Conservation (phyloP, 1,140 invertebrate genomes). For the Hormaphis cornu region DNA sequence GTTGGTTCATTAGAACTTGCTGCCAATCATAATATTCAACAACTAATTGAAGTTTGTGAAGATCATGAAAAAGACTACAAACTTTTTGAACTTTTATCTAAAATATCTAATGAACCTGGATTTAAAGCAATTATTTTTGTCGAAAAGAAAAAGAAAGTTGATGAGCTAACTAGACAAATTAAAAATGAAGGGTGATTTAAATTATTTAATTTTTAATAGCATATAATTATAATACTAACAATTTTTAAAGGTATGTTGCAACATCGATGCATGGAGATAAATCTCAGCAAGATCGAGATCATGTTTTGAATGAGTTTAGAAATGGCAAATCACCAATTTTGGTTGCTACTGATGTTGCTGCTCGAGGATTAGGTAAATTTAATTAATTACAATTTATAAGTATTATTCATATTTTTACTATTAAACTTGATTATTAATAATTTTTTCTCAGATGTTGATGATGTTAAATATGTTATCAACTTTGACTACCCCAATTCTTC, state of each 20-base stretch:
- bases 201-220: background rate
- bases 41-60: constrained; percentile 91
- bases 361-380: constrained; percentile 68
- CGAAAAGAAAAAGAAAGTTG: constrained; percentile 94
- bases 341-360: constrained; percentile 97
- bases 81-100: constrained; percentile 22
- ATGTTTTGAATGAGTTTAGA: constrained; percentile 89
- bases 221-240: background rate
- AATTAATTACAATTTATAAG: background rate
- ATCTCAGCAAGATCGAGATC: constrained; percentile 91
- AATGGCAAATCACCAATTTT: constrained; percentile 87
- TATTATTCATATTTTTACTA: background rate
- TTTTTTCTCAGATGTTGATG: constrained; percentile 98
- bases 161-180: constrained; percentile 84
- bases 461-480: constrained; percentile 99
- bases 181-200: constrained; percentile 33
- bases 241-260: constrained; percentile 42
- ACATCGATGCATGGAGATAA: constrained; percentile 97
- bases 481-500: constrained; percentile 98
- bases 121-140: constrained; percentile 75
- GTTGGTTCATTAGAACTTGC: constrained; percentile 87
- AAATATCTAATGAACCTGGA: constrained; percentile 29
- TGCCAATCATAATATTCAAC: constrained; percentile 96
- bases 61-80: constrained; percentile 70
- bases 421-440: background rate